A percentile compares a stretch with the other conserved stretches of the same genome.
phyloP scores from a whole-genome alignment of 2,888 invertebrate species.

The Dicyrtoma fusca region DNA sequence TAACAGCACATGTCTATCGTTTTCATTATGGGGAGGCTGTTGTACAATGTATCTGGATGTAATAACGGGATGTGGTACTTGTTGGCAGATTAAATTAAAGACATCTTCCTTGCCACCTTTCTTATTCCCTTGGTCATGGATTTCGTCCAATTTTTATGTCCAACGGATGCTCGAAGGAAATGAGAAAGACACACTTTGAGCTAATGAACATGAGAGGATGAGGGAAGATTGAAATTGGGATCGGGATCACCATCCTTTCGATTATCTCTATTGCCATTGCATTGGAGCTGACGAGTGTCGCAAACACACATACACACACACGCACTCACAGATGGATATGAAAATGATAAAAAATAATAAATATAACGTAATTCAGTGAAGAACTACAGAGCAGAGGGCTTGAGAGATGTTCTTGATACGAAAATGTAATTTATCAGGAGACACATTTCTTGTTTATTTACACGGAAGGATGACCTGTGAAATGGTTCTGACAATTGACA shows the following conservation, averaged over 20 bases:
- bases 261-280: too few species aligned
- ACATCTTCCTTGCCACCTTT: slow-evolving; percentile 7
- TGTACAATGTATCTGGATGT: too few species aligned
- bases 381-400: too few species aligned
- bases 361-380: too few species aligned
- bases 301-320: too few species aligned
- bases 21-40: too few species aligned
- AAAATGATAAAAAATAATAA: too few species aligned
- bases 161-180: neutral
- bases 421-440: slow-evolving; percentile 13
- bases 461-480: neutral
- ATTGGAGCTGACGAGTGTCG: too few species aligned
- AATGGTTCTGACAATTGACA: neutral
- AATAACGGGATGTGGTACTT: neutral
- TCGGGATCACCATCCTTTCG: too few species aligned
- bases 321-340: too few species aligned
- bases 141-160: neutral
- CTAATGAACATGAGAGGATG: slow-evolving; percentile 14
- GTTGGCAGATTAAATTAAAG: neutral
- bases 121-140: slow-evolving; percentile 1
- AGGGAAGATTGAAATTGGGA: neutral
- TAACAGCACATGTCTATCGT: too few species aligned
- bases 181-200: slow-evolving; percentile 15
- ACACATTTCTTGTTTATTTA: slow-evolving; percentile 16
- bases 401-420: too few species aligned